Percentiles rank a stretch among this genome's conserved stretches.
These are phyloP conservation scores for Euura saliciscinereae DNA, from an alignment of 1,140 invertebrate genomes.

Conservation along the genomic window DNA sequence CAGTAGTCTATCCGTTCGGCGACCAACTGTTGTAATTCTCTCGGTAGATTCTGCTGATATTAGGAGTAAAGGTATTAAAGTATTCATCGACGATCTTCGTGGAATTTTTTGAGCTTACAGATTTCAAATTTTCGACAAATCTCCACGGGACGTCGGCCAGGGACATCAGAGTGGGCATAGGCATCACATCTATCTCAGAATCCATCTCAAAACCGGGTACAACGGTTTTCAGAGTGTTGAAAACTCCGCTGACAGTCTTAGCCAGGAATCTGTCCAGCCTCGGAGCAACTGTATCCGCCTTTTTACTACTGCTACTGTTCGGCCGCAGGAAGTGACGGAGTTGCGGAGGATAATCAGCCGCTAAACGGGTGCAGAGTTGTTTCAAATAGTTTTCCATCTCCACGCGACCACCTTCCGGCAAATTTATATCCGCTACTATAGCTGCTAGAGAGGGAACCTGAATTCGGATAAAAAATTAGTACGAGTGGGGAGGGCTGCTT, in stretches of 20 bases:
- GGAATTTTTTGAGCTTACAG: conserved; percentile 32
- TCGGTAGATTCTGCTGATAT: conserved; percentile 36
- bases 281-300: conserved; percentile 49
- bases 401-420: conserved; percentile 49
- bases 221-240: conserved; percentile 52
- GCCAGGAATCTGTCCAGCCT: conserved; percentile 52
- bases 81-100: neutral
- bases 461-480: conserved; percentile 6
- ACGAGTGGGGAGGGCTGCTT: too few relatives aligned
- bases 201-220: conserved; percentile 55
- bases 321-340: conserved; percentile 51
- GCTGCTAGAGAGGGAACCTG: conserved; percentile 40
- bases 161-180: conserved; percentile 49
- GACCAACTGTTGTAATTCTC: conserved; percentile 43
- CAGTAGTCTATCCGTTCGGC: conserved; percentile 49
- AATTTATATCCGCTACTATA: conserved; percentile 43
- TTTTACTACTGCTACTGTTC: conserved; percentile 45
- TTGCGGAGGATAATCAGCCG: conserved; percentile 44
- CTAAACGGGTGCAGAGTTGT: conserved; percentile 45
- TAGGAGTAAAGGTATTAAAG: conserved; percentile 3
- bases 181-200: conserved; percentile 45
- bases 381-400: conserved; percentile 52
- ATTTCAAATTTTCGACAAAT: conserved; percentile 51
- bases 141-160: conserved; percentile 54
- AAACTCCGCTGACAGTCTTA: conserved; percentile 53